A percentile compares a stretch with the other conserved stretches of the same genome.
Conservation (phyloP, 2,113 vertebrate species). For the Syngnathoides biaculeatus region DNA sequence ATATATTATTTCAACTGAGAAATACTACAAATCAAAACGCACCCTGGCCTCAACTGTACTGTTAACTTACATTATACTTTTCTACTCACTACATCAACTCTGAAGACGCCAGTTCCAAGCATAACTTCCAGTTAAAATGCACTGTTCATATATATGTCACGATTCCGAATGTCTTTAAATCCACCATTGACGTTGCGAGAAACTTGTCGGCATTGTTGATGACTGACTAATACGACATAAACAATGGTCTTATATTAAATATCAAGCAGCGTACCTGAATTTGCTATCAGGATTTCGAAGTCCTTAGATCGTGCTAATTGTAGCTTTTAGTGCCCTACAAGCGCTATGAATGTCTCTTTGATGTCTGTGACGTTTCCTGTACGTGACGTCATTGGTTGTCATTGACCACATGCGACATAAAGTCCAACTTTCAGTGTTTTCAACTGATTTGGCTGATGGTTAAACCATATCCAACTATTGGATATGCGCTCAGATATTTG, state of each 20-base stretch:
- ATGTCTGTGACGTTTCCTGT: not conserved
- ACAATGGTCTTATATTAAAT: not conserved
- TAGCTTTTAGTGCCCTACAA: not conserved
- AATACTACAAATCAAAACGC: not conserved
- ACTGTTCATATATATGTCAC: too few relatives aligned
- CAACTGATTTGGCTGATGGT: too few relatives aligned
- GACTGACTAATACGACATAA: too few relatives aligned
- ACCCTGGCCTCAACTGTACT: not conserved
- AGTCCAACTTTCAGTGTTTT: too few relatives aligned
- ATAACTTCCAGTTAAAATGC: too few relatives aligned
- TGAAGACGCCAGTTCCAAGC: too few relatives aligned
- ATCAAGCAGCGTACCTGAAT: not conserved
- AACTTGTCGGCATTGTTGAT: too few relatives aligned
- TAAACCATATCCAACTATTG: not conserved
- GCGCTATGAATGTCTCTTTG: not conserved
- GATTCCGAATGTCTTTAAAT: too few relatives aligned
- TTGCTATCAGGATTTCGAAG: not conserved
- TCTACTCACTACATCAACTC: too few relatives aligned
- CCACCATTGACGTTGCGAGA: too few relatives aligned
- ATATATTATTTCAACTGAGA: not conserved
- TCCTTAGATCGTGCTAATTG: not conserved
- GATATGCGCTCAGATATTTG: not conserved
- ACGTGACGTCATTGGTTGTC: not conserved
- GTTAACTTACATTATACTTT: too few relatives aligned
- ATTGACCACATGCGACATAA: too few relatives aligned